Percentiles rank a stretch among this genome's conserved stretches.
Conservation (phyloP, 2,113 vertebrate species). For the Nymphicus hollandicus region DNA sequence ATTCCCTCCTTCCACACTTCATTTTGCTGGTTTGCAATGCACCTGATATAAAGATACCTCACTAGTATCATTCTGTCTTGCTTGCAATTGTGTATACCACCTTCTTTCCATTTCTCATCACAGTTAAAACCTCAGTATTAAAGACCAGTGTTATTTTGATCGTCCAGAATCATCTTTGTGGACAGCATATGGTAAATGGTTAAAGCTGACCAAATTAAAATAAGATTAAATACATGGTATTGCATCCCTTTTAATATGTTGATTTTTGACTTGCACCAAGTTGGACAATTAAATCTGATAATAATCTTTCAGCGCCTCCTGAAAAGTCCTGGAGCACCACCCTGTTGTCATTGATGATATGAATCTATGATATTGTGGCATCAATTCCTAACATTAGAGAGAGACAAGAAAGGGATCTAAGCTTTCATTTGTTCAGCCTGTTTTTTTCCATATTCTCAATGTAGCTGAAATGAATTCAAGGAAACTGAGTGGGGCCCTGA, state of each 20-base stretch:
- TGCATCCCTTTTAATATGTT: not conserved
- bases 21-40: not conserved
- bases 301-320: not conserved
- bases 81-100: not conserved
- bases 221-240: not conserved
- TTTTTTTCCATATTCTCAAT: not conserved
- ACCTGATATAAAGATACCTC: not conserved
- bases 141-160: not conserved
- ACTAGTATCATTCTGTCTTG: not conserved
- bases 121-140: not conserved
- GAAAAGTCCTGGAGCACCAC: not conserved
- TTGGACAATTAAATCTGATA: not conserved
- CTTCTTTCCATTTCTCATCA: not conserved
- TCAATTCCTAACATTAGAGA: not conserved
- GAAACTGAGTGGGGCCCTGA: not conserved
- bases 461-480: not conserved
- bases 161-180: not conserved
- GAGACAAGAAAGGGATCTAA: not conserved
- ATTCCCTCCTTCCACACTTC: not conserved
- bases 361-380: not conserved
- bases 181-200: not conserved
- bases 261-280: not conserved
- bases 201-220: not conserved
- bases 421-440: not conserved
- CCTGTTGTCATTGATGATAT: not conserved